Percentiles rank a stretch among this genome's conserved stretches.
These are phyloP conservation scores for Paramuricea clavata DNA, from an alignment of 92 coral and sea anemone genomes.

Conservation along the genomic window DNA sequence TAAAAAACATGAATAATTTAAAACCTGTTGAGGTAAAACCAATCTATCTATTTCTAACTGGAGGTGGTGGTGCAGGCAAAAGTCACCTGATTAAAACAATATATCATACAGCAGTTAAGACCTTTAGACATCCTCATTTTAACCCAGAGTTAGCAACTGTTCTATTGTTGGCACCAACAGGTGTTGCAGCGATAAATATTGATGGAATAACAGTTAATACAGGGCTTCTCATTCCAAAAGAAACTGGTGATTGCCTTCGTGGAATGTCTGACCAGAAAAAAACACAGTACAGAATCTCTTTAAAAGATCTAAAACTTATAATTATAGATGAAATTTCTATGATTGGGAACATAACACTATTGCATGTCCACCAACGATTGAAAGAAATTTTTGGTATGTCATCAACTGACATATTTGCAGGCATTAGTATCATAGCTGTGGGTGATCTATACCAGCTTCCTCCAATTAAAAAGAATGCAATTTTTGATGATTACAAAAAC, in stretches of 20 bases:
- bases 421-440: not conserved
- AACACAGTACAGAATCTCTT: not conserved
- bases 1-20: no score
- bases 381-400: not conserved
- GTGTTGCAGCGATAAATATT: not conserved
- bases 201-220: not conserved
- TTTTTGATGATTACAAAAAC: no score
- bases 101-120: not conserved
- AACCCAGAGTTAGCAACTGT: not conserved
- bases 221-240: not conserved
- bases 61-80: not conserved
- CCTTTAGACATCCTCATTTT: not conserved
- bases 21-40: not conserved
- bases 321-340: not conserved
- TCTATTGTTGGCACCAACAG: no score
- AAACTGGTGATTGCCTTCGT: not conserved
- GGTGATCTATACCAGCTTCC: no score
- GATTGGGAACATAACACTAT: not conserved
- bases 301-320: not conserved
- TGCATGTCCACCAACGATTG: constrained; percentile 17
- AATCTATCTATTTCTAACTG: not conserved
- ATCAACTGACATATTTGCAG: not conserved
- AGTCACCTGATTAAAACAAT: not conserved
- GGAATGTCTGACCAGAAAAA: not conserved
- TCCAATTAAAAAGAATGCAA: no score